phyloP scores from a whole-genome alignment of 2,113 vertebrate genomes.

The Agapornis roseicollis region DNA sequence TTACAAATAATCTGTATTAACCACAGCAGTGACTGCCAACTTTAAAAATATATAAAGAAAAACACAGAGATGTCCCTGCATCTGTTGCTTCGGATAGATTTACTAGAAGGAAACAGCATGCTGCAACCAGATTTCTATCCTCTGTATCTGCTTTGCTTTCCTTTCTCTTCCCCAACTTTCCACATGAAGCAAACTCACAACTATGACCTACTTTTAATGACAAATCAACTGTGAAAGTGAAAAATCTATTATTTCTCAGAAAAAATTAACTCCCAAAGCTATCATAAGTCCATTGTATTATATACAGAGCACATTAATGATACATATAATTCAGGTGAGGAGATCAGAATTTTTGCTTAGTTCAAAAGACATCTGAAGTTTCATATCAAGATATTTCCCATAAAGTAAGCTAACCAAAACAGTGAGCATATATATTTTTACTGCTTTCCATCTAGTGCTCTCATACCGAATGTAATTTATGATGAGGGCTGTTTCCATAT shows the following conservation, averaged over 20 bases:
- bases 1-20: background rate
- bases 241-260: background rate
- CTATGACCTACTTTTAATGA: background rate
- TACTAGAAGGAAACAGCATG: background rate
- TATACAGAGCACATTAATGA: background rate
- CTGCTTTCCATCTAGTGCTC: conserved; percentile 43
- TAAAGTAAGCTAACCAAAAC: conserved; percentile 74
- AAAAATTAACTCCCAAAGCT: background rate
- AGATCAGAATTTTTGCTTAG: background rate
- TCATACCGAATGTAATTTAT: conserved; percentile 70
- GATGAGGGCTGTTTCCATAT: conserved; percentile 73
- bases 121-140: background rate
- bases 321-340: background rate
- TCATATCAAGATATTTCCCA: background rate
- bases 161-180: background rate
- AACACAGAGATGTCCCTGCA: background rate
- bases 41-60: background rate
- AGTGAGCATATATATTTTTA: conserved; percentile 50
- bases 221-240: background rate
- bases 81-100: background rate
- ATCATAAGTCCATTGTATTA: background rate
- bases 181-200: background rate
- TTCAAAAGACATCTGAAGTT: conserved; percentile 41
- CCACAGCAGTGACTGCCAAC: background rate
- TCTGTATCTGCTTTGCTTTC: background rate